Evolutionary conservation across 2,888 invertebrate species (phyloP), one percentile per base, ranked within the genome.

Genomic region (Pedicia rivosa): DNA sequence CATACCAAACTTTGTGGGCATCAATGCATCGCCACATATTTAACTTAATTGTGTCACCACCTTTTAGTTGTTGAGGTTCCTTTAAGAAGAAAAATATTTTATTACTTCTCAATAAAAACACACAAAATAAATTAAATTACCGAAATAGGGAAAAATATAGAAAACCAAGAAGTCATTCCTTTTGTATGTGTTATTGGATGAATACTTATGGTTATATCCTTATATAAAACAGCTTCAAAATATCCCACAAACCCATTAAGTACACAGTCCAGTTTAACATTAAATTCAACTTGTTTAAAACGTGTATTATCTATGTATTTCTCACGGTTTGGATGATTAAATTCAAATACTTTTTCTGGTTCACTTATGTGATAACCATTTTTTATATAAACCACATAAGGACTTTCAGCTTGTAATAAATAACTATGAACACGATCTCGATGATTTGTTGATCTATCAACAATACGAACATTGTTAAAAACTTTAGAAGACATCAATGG

Each of bases 141-240:
- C 63, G 70, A 69, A 31, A 91, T 71, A 7, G 97, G 95, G 54
- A 97, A 91, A 49, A 83, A 83, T 44, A 94, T 84, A 5, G 97
- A 94, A 58, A 97, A 98, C 98, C 98, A 98, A 43, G 91, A 91
- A 51, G 91, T 83, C 90, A 98, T 90, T 47, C 86, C 87, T 2
- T 71, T 68, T 14, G 92, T 88, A 56, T 90, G 86, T 2, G 84
- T 84, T 31, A 72, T 68, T 2, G 97, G 95, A 49, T 83, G 76
- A 50, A 90, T 95, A 57, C 95, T 95, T 33, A 98, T 65, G 48
- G 64, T 73, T 38, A 92, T 73, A 50, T 86, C 74, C 43, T 80
- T 81, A 59, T 84, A 95, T 12, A 98, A 66, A 15, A 73, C 64
- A 27, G 90, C 77, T 53, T 92, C 84, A 63, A 98, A 98, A 59